phyloP scores from a whole-genome alignment of 2,888 invertebrate species.

The Lasioglossum villosulum region DNA sequence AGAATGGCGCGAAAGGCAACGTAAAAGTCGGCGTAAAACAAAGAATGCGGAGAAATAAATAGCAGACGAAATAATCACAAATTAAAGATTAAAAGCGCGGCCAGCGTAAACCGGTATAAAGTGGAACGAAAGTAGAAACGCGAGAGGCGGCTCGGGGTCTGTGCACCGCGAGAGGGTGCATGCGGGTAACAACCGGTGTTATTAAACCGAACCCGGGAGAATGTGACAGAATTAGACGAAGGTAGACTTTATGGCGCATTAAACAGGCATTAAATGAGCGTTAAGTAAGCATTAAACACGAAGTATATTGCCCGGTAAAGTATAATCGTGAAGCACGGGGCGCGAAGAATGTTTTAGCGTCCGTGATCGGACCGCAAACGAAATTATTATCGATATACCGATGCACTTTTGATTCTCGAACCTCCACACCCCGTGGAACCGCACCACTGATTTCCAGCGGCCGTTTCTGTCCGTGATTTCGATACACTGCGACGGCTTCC shows the following conservation, averaged over 20 bases:
- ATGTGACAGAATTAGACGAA: slow-evolving; percentile 11
- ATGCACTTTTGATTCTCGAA: background rate
- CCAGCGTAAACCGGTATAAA: background rate
- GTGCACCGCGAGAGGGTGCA: background rate
- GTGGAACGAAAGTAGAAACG: background rate
- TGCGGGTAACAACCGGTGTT: background rate
- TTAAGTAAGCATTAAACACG: slow-evolving; percentile 3
- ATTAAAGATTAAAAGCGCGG: background rate
- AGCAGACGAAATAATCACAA: background rate
- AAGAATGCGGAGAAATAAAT: background rate
- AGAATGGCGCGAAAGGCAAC: background rate
- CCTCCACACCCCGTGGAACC: background rate
- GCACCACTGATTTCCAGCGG: background rate
- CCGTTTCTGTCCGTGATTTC: background rate
- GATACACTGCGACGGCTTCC: background rate
- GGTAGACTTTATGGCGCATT: slow-evolving; percentile 14
- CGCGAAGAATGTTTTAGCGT: background rate
- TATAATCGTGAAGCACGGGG: background rate
- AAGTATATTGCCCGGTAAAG: background rate
- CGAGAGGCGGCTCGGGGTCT: background rate
- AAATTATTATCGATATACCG: background rate
- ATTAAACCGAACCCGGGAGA: background rate
- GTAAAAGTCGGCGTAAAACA: background rate
- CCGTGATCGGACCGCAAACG: background rate
- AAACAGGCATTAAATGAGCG: slow-evolving; percentile 2